Base-by-base conservation (phyloP, 2,113 vertebrate species). In the Hypanus sabinus region DNA sequence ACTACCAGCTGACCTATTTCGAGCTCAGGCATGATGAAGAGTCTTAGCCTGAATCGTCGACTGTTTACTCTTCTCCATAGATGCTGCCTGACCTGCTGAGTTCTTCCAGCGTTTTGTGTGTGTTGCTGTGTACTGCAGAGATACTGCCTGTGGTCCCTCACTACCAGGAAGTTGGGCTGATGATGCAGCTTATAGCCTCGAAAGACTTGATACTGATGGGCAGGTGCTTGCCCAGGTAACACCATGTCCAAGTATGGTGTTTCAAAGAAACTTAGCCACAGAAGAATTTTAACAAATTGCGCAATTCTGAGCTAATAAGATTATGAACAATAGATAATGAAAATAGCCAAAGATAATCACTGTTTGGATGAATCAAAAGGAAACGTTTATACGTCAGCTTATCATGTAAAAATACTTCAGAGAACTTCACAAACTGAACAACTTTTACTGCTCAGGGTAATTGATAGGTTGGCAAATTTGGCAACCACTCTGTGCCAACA, bases 401-500 rank as follows among this genome's bases (percentile, higher is more conserved):
- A 76, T 76, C 73, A 76, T 76, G 75, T 76, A 7, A n/a, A 76
- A 33, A 36, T 79, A n/a, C 16, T 79, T 79, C 76, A 36, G 8
- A 79, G n/a, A 12, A 79, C n/a, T 79, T 79, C 76, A 76, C 27
- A 76, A 5, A 79, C 11, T 36, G 76, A 79, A 11, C 0, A 10
- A 79, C 11, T 79, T 79, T 36, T 10, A 36, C 76, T 36, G 76
- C 18, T 11, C 16, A 16, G 11, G 12, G 16, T 79, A n/a, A 79
- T 36, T 79, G 76, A 36, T 79, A 79, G n/a, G 76, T 79, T 79
- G 76, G 76, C 76, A 79, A 79, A 79, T 36, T 36, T 79, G 76
- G 76, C 76, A 79, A 11, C n/a, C 76, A 36, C 16, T 79, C 9
- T 36, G 12, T 33, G n/a, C 76, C 76, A 79, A 33, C 10, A 33